These are phyloP conservation scores for Doryteuthis pealeii DNA, from an alignment of 1,140 invertebrate species.

Conservation along the genomic window DNA sequence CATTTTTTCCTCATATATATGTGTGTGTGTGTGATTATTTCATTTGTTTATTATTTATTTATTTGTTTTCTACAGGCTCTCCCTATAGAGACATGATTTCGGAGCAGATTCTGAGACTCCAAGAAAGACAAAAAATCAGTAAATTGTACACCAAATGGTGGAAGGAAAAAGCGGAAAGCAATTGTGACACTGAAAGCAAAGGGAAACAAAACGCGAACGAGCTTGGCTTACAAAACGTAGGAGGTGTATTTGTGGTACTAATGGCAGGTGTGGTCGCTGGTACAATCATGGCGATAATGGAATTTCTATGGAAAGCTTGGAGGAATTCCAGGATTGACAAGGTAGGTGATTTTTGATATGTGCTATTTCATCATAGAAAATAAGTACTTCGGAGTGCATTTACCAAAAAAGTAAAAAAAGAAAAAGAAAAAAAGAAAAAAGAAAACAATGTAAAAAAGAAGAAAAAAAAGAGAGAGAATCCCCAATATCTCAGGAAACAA, in stretches of 20 bases:
- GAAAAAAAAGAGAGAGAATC: no score
- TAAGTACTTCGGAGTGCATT: no score
- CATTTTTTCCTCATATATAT: no score
- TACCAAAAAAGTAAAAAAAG: no score
- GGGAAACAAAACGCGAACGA: slow-evolving; percentile 86
- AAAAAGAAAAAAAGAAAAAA: no score
- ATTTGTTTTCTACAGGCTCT: slow-evolving; percentile 46
- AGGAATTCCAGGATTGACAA: slow-evolving; percentile 85
- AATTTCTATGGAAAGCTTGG: slow-evolving; percentile 95
- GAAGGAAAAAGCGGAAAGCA: slow-evolving; percentile 83
- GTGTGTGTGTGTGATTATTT: no score
- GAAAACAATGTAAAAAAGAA: no score
- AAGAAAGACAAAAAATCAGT: slow-evolving; percentile 87
- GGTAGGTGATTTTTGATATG: slow-evolving; percentile 59
- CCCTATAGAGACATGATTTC: slow-evolving; percentile 52
- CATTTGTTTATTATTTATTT: no score
- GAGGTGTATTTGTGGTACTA: slow-evolving; percentile 96
- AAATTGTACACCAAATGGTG: slow-evolving; percentile 97
- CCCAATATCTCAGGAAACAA: no score
- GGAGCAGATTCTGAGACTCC: slow-evolving; percentile 85
- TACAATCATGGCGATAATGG: slow-evolving; percentile 88
- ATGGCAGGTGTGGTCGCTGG: slow-evolving; percentile 84
- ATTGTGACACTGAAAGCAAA: slow-evolving; percentile 77
- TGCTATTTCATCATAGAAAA: background rate
- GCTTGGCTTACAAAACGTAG: slow-evolving; percentile 87